phyloP scores from a whole-genome alignment of 2,797 vertebrate species.

The Sebastes kiyomatsui region DNA sequence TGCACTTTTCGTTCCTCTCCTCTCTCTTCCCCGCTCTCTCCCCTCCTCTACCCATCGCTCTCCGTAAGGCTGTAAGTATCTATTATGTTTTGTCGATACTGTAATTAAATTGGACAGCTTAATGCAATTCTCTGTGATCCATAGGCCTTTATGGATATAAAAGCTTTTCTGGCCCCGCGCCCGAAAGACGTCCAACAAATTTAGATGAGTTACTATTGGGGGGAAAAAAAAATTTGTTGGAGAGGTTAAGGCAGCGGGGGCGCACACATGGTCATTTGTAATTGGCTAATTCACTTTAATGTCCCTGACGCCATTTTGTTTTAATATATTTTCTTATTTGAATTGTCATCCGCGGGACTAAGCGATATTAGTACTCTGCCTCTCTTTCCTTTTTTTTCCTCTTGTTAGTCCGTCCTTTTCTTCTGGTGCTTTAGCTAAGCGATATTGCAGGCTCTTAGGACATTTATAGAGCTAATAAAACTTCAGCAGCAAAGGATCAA shows the following conservation, averaged over 20 bases:
- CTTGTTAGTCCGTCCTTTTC: slow-evolving; percentile 48
- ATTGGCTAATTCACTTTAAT: slow-evolving; percentile 85
- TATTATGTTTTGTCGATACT: slow-evolving; percentile 99
- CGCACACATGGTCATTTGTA: slow-evolving; percentile 80
- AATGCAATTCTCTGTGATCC: slow-evolving; percentile 99
- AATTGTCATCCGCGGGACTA: slow-evolving; percentile 53
- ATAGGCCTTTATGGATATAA: slow-evolving; percentile 98
- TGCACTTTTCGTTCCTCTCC: slow-evolving; percentile 75
- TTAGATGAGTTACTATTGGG: slow-evolving; percentile 86
- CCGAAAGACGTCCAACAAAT: slow-evolving; percentile 94
- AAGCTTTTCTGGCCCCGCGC: slow-evolving; percentile 97
- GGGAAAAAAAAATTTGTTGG: slow-evolving; percentile 47
- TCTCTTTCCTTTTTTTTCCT: neutral
- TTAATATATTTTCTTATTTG: slow-evolving; percentile 74
- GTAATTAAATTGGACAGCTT: slow-evolving; percentile 99
- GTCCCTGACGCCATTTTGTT: slow-evolving; percentile 80
- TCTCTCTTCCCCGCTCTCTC: neutral
- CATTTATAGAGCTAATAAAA: slow-evolving; percentile 84
- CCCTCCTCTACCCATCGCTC: slow-evolving; percentile 67
- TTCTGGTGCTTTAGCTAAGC: slow-evolving; percentile 62
- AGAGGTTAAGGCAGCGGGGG: slow-evolving; percentile 70
- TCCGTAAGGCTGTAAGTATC: slow-evolving; percentile 86
- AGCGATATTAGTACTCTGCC: slow-evolving; percentile 48
- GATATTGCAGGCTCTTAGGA: slow-evolving; percentile 75
- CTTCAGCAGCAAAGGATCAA: slow-evolving; percentile 70